Percentiles rank a stretch among this genome's conserved stretches.
These are phyloP conservation scores for Caenorhabditis japonica DNA, from an alignment of 2,888 invertebrate genomes.

Conservation along the genomic window DNA sequence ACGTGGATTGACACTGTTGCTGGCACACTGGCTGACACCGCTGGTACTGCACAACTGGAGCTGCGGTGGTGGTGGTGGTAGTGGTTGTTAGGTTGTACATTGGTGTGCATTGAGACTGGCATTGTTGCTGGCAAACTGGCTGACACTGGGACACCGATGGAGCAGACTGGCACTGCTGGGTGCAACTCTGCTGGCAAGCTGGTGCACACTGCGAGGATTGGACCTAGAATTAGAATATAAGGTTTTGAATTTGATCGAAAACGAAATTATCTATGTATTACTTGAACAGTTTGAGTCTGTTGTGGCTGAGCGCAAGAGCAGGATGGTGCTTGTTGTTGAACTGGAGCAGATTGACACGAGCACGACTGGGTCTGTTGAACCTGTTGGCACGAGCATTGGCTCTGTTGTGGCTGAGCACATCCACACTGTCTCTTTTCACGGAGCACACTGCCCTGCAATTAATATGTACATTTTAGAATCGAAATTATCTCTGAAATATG, in stretches of 20 bases:
- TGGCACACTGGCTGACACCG: constrained; percentile 57
- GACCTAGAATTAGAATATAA: constrained; percentile 49
- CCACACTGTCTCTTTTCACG: constrained; percentile 65
- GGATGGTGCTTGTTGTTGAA: constrained; percentile 39
- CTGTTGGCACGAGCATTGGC: constrained; percentile 57
- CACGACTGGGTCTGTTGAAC: constrained; percentile 56
- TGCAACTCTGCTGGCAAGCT: constrained; percentile 58
- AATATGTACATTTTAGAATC: neutral
- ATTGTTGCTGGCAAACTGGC: constrained; percentile 59
- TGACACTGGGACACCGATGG: constrained; percentile 53
- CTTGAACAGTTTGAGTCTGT: constrained; percentile 52
- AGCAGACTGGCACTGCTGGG: constrained; percentile 50
- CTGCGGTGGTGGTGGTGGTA: constrained; percentile 39
- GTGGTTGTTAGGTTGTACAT: constrained; percentile 41
- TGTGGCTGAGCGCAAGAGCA: constrained; percentile 60
- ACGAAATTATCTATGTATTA: no score
- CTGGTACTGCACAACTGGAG: constrained; percentile 44
- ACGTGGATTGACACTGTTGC: constrained; percentile 49
- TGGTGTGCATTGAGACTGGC: constrained; percentile 54
- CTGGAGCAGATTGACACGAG: constrained; percentile 60
- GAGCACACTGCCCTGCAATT: constrained; percentile 55
- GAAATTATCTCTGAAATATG: neutral
- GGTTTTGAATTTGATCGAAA: no score
- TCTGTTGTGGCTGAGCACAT: constrained; percentile 52
- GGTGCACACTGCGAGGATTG: constrained; percentile 57